Base-by-base conservation (phyloP, 1,140 invertebrate genomes). In the Drosophila navojoa region DNA sequence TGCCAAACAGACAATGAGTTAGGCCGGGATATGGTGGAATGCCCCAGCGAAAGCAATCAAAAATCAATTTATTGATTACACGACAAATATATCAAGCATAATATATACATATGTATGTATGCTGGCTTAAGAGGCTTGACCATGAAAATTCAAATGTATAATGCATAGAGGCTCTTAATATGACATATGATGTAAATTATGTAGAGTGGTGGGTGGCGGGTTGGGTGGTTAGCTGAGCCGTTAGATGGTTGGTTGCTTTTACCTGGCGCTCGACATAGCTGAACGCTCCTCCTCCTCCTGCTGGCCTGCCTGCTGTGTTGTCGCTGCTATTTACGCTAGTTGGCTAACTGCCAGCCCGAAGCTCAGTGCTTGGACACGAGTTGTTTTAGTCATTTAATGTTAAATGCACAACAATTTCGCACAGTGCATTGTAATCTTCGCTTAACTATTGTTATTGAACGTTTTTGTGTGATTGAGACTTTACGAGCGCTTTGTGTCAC, bases 11-110 rank as follows among this genome's bases (percentile, higher is more conserved):
- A 27, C 53, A 55, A 15, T 10, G 16, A 25, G 2, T 6, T 19
- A 1, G 52, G 16, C 10, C 47, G 69, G 52, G 42, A 29, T 6
- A 22, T 16, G 38, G 53, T 9, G 52, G 42, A 78, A 72, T 73
- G 68, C 32, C 66, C 84, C 71, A 59, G 63, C 29, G 35, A 57
- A 35, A 54, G 69, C 73, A 80, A 89, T 90, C 85, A 90, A 89
- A 87, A 89, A 89, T 89, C 84, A 90, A 89, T 89, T 89, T 89
- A 89, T 89, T 90, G 84, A 89, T 89, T 84, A 76, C 67, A 84
- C 67, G 47, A 82, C 64, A 55, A 79, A 81, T 73, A 81, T 50
- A 62, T 55, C 27, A 62, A 52, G 15, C 44, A n/a, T 16, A 29
- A 59, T 64, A 22, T 22, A 22, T 64, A 22, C 3, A 22, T 22